A percentile compares a stretch with the other conserved stretches of the same genome.
Evolutionary conservation across 2,113 vertebrate species (phyloP).

Genomic region (Piaya cayana): DNA sequence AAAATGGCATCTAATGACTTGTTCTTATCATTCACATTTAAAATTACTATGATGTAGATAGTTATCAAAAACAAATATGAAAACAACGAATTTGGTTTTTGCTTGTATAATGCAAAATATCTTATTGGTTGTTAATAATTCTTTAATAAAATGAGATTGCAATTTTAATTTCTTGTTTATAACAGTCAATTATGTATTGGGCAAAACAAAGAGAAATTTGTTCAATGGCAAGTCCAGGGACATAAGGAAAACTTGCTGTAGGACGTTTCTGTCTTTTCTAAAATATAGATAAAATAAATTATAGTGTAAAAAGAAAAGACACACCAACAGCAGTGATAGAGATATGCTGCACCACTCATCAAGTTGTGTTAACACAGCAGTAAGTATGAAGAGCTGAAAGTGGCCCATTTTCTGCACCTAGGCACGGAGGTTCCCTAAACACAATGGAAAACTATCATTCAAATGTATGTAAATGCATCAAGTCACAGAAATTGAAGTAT

Average conservation of each 20-base stretch:
- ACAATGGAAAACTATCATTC: not conserved
- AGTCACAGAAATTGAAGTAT: not conserved
- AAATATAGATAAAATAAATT: not conserved
- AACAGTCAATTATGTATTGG: not conserved
- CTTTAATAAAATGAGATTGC: not conserved
- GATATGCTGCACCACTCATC: not conserved
- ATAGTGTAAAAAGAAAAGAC: not conserved
- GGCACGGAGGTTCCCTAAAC: not conserved
- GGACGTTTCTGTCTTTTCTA: not conserved
- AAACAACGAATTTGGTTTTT: not conserved
- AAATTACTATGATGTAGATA: not conserved
- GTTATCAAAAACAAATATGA: not conserved
- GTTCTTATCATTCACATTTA: not conserved
- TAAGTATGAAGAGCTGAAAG: not conserved
- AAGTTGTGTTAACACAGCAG: not conserved
- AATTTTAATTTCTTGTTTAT: not conserved
- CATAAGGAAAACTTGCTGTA: not conserved
- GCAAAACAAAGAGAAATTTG: not conserved
- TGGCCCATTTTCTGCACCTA: not conserved
- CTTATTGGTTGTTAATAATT: not conserved
- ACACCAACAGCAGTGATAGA: not conserved
- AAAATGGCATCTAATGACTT: not conserved
- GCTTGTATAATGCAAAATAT: not conserved
- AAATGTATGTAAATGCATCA: not conserved
- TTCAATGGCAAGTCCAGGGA: not conserved